Percentiles rank a stretch among this genome's conserved stretches.
phyloP scores from a whole-genome alignment of 2,888 invertebrate genomes.

The Ectobius pallidus region DNA sequence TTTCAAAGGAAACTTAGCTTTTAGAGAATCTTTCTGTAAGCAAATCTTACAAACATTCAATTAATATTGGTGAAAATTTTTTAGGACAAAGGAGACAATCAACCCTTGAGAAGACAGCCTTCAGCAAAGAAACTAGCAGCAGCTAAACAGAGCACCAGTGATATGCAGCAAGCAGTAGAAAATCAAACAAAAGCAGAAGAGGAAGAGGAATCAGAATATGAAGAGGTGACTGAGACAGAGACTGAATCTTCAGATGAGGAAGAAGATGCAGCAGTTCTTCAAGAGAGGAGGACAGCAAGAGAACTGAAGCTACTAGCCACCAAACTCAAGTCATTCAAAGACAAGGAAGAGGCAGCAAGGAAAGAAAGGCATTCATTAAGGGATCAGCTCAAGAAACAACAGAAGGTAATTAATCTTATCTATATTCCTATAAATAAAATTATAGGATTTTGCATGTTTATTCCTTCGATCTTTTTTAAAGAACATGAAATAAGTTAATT shows the following conservation, averaged over 20 bases:
- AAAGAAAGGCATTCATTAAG: constrained; percentile 79
- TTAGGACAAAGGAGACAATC: constrained; percentile 20
- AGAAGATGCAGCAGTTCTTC: constrained; percentile 51
- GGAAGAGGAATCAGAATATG: constrained; percentile 65
- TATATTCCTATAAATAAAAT: too few relatives aligned
- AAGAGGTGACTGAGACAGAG: constrained; percentile 67
- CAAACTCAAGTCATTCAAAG: constrained; percentile 54
- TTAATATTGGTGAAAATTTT: too few relatives aligned
- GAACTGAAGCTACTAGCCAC: constrained; percentile 70
- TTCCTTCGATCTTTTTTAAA: too few relatives aligned
- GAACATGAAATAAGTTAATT: too few relatives aligned
- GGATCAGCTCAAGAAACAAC: constrained; percentile 77
- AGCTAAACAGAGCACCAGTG: background rate
- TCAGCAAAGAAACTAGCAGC: constrained; percentile 47
- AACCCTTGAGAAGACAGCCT: constrained; percentile 47
- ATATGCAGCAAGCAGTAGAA: background rate
- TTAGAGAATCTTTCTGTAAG: too few relatives aligned
- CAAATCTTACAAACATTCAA: too few relatives aligned
- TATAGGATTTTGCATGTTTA: too few relatives aligned
- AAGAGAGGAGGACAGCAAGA: constrained; percentile 64
- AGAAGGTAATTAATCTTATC: constrained; percentile 25
- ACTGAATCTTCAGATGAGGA: constrained; percentile 58
- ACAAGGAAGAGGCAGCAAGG: constrained; percentile 60
- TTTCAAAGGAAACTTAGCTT: too few relatives aligned
- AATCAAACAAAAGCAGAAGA: constrained; percentile 47